phyloP scores from a whole-genome alignment of 2,113 vertebrate species.

The Arothron firmamentum region DNA sequence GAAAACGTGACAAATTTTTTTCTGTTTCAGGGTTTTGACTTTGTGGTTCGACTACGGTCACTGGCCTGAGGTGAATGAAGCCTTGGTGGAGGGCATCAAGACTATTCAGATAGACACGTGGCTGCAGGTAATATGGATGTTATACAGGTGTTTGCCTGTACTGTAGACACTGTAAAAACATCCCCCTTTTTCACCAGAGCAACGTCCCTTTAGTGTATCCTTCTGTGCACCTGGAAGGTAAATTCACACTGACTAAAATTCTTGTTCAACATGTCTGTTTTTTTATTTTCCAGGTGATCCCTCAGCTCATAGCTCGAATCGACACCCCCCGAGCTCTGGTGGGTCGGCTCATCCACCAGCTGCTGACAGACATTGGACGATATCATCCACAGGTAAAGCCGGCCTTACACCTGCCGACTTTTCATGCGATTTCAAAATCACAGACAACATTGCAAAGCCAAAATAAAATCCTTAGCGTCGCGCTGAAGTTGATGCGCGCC shows the following conservation, averaged over 20 bases:
- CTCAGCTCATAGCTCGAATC: constrained; percentile 96
- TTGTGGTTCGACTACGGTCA: constrained; percentile 99
- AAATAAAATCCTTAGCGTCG: too few relatives aligned
- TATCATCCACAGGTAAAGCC: constrained; percentile 99
- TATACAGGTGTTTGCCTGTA: neutral
- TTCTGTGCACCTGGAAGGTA: too few relatives aligned
- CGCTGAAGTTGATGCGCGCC: too few relatives aligned
- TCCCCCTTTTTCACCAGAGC: too few relatives aligned
- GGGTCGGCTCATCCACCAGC: constrained; percentile 95
- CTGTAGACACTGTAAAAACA: too few relatives aligned
- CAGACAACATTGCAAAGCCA: too few relatives aligned
- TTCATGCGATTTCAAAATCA: too few relatives aligned
- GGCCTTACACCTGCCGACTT: too few relatives aligned
- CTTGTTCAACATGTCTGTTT: neutral
- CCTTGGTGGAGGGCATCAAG: constrained; percentile 95
- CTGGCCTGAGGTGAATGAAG: constrained; percentile 97
- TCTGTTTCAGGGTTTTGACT: constrained; percentile 85
- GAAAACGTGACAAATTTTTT: neutral
- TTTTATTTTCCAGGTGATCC: constrained; percentile 82
- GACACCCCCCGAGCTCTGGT: constrained; percentile 93
- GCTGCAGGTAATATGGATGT: constrained; percentile 82
- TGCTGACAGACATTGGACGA: constrained; percentile 94
- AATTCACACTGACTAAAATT: too few relatives aligned
- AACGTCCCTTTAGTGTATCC: too few relatives aligned
- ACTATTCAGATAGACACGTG: constrained; percentile 99